These are phyloP conservation scores for Drosophila putrida DNA, from an alignment of 2,888 invertebrate genomes.

Conservation along the genomic window DNA sequence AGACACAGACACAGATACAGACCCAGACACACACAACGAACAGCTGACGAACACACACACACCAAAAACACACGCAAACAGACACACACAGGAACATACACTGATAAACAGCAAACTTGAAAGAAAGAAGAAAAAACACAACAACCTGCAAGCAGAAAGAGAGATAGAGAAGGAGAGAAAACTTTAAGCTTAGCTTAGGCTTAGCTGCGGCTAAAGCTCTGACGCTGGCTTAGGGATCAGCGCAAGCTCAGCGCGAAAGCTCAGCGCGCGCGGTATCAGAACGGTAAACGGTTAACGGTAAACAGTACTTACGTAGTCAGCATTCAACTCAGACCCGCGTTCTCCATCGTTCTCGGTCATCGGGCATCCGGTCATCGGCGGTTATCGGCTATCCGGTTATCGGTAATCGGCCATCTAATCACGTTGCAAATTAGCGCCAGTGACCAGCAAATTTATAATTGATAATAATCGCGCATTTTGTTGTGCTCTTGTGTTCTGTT, in stretches of 20 bases:
- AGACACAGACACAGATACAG: conserved; percentile 6
- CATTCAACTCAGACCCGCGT: conserved; percentile 51
- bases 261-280: conserved; percentile 31
- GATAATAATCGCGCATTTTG: conserved; percentile 36
- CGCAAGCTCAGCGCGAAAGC: conserved; percentile 31
- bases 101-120: background rate
- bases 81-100: conserved; percentile 15
- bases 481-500: conserved; percentile 30
- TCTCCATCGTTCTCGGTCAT: conserved; percentile 22
- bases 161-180: conserved; percentile 1
- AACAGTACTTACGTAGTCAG: conserved; percentile 52
- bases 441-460: conserved; percentile 43
- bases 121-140: too few species aligned
- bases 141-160: background rate
- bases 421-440: conserved; percentile 34
- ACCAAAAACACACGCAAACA: conserved; percentile 3
- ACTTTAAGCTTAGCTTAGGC: conserved; percentile 43
- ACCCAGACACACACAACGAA: conserved; percentile 19
- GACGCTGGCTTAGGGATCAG: conserved; percentile 24
- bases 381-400: conserved; percentile 37
- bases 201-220: conserved; percentile 29
- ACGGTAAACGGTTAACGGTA: conserved; percentile 34
- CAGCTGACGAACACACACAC: conserved; percentile 34
- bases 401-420: conserved; percentile 44
- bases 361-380: conserved; percentile 33